phyloP scores from a whole-genome alignment of 64 coral and sea anemone species.

The Porites australiensis region DNA sequence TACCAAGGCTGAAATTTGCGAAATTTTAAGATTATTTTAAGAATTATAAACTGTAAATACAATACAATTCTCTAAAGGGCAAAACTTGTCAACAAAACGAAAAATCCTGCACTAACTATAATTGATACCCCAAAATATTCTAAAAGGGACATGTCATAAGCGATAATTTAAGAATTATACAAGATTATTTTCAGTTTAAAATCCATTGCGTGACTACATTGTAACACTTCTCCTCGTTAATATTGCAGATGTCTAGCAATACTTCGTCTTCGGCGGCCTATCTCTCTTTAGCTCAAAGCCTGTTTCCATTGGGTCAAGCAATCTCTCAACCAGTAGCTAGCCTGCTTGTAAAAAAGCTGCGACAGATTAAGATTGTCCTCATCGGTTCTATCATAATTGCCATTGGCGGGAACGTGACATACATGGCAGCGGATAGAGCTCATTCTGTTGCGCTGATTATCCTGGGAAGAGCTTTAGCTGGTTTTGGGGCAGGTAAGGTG shows the following conservation, averaged over 20 bases:
- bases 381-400: slow-evolving; percentile 73
- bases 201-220: background rate
- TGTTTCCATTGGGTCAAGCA: slow-evolving; percentile 77
- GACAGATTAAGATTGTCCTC: slow-evolving; percentile 72
- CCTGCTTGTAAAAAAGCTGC: slow-evolving; percentile 67
- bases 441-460: slow-evolving; percentile 69
- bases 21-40: too few species aligned
- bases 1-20: too few species aligned
- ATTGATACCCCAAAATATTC: too few species aligned
- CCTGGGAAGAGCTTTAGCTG: slow-evolving; percentile 69
- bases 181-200: too few species aligned
- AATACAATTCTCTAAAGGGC: too few species aligned
- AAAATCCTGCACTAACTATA: too few species aligned
- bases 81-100: too few species aligned
- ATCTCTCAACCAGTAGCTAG: slow-evolving; percentile 75
- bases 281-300: slow-evolving; percentile 75
- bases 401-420: slow-evolving; percentile 73
- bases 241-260: slow-evolving; percentile 11
- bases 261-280: slow-evolving; percentile 9
- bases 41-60: too few species aligned
- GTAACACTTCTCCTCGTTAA: background rate
- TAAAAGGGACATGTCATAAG: too few species aligned
- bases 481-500: slow-evolving; percentile 73
- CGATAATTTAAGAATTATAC: too few species aligned
- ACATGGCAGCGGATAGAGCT: slow-evolving; percentile 66